Evolutionary conservation across 2,888 invertebrate species (phyloP), one percentile per base, ranked within the genome.

Genomic region (Xanthia togata): DNA sequence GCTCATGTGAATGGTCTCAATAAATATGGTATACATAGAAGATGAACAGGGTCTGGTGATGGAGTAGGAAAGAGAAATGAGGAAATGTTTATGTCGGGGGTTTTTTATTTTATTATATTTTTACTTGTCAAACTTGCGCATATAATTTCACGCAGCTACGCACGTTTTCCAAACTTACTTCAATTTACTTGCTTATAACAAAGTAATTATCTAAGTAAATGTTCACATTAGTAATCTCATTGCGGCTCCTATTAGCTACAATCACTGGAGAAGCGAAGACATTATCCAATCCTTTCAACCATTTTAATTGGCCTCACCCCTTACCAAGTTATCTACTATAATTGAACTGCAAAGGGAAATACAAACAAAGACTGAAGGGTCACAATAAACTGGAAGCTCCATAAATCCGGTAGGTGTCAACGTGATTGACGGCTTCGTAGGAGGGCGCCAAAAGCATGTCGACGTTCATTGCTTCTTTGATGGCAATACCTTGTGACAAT

Each of bases 391-490:
- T 74, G 82, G 82, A 63, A 31, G 35, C 2, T 53, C 2, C 35
- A 71, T 53, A 82, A 85, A 85, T 72, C 77, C 69, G 78, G 89
- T 88, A 89, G 87, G 91, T 90, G 92, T 90, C 89, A 90, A 84
- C 76, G 74, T 91, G 91, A 92, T 90, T 91, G 90, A 92, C 86
- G 84, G 87, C 79, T 79, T 55, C 78, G 79, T 89, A 88, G 91
- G 90, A 87, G 89, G 91, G 90, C 88, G 89, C 82, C 87, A 89
- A 85, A 89, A 88, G 83, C 78, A 83, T 89, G 81, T 75, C 62
- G 62, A 70, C 79, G 86, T 78, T 76, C 78, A 81, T 79, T 85
- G 82, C 79, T 76, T 79, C 83, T 79, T 55, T 89, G 87, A 88
- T 79, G 69, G 75, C 59, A 63, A 84, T 72, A 26, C 68, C 76